A percentile compares a stretch with the other conserved stretches of the same genome.
These are phyloP conservation scores for Odontamblyopus rebecca DNA, from an alignment of 2,797 vertebrate genomes.

Conservation along the genomic window DNA sequence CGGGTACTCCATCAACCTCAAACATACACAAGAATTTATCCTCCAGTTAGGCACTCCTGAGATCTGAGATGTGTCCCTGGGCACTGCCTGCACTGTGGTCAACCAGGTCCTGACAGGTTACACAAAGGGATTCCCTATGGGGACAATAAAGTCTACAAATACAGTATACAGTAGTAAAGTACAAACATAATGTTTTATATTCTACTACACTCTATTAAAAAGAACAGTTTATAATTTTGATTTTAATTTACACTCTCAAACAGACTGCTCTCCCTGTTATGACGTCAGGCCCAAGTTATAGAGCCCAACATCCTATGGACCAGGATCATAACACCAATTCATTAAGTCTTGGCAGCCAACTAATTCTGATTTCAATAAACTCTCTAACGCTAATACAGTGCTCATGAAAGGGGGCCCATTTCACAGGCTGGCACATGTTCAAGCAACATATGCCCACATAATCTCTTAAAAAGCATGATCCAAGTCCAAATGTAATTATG, in stretches of 20 bases:
- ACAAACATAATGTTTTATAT: slow-evolving; percentile 13
- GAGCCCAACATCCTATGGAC: slow-evolving; percentile 73
- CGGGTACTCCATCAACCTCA: not conserved
- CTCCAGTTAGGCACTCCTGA: slow-evolving; percentile 2
- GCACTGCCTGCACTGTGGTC: not conserved
- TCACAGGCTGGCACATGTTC: slow-evolving; percentile 87
- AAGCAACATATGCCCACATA: slow-evolving; percentile 96
- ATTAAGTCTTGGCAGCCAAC: slow-evolving; percentile 81
- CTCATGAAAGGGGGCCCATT: slow-evolving; percentile 78
- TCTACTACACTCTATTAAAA: slow-evolving; percentile 24
- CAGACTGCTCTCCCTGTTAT: slow-evolving; percentile 57
- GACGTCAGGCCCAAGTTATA: slow-evolving; percentile 78
- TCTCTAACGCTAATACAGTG: slow-evolving; percentile 80
- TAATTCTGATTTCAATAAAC: slow-evolving; percentile 79
- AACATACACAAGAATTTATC: not conserved
- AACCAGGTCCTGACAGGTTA: slow-evolving; percentile 9
- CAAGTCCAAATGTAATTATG: slow-evolving; percentile 96
- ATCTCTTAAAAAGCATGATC: slow-evolving; percentile 95
- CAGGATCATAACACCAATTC: slow-evolving; percentile 84
- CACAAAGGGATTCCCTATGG: not conserved
- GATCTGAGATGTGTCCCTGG: not conserved
- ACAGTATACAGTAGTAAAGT: not conserved
- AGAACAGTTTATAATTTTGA: slow-evolving; percentile 53
- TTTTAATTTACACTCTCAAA: slow-evolving; percentile 68
- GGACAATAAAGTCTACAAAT: not conserved